Evolutionary conservation across 2,888 invertebrate species (phyloP).

Genomic region (Volucella inflata): DNA sequence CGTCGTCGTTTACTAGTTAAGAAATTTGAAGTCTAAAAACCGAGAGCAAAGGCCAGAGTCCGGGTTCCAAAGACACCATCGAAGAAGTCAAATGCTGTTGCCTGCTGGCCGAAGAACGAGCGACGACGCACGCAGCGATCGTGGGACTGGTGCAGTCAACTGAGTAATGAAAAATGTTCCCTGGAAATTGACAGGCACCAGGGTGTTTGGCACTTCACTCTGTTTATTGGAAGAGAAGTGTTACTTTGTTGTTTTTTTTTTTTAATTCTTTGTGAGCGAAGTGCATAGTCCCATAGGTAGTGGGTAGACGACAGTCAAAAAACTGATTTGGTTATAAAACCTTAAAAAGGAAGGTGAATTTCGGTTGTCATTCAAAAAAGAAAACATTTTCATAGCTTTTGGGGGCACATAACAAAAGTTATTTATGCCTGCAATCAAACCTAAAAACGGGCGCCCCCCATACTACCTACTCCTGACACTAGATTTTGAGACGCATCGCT

Average conservation of each 20-base stretch:
- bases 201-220: slow-evolving; percentile 55
- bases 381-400: background rate
- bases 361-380: background rate
- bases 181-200: slow-evolving; percentile 55
- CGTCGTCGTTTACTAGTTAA: slow-evolving; percentile 50
- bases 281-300: slow-evolving; percentile 1
- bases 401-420: background rate
- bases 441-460: background rate
- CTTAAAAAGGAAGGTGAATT: background rate
- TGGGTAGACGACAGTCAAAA: background rate
- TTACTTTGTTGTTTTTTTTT: slow-evolving; percentile 53
- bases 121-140: slow-evolving; percentile 30
- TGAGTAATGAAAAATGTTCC: slow-evolving; percentile 70
- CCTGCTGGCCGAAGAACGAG: slow-evolving; percentile 2
- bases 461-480: background rate
- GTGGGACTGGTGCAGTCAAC: slow-evolving; percentile 73
- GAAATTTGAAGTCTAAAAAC: slow-evolving; percentile 6
- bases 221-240: slow-evolving; percentile 60
- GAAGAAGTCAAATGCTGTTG: slow-evolving; percentile 47
- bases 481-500: slow-evolving; percentile 21
- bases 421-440: background rate
- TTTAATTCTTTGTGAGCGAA: slow-evolving; percentile 39
- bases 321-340: background rate
- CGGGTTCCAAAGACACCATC: slow-evolving; percentile 26
- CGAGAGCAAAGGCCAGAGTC: slow-evolving; percentile 11